Base-by-base conservation (phyloP, 2,888 invertebrate species). In the Nasonia oneida region DNA sequence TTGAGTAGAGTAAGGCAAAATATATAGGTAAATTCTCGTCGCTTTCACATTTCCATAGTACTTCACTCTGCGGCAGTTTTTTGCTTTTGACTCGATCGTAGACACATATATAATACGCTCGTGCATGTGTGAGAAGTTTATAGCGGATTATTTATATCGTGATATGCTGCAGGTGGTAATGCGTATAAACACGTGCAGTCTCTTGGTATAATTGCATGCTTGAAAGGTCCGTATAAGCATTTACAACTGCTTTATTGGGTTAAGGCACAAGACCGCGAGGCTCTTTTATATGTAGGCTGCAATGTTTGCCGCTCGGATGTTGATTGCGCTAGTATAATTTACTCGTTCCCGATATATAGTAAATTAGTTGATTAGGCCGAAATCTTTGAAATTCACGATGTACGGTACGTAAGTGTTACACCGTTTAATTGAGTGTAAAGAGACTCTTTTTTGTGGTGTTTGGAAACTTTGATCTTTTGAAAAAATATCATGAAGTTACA, bases 321-420 rank as follows among this genome's bases (percentile, higher is more conserved):
- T 37, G 57, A 76, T 57, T 76, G 33, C 33, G n/a, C 61, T 29
- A 29, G 33, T 76, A 33, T 76, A 76, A 76, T 76, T 57, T 33
- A 76, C 37, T 57, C 10, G 76, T 76, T 57, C 53, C 57, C 33
- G 15, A 61, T 61, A 33, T 61, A 33, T 61, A 33, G 37, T 37
- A 39, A 50, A 61, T 77, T 61, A 77, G 57, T 77, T 61, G 2
- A n/a, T 73, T n/a, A 12, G 10, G 14, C 23, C 42, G n/a, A 42
- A 73, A 73, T 73, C 42, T 71, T 71, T n/a, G 67, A 29, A 67
- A 29, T 4, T 67, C 3, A 15, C n/a, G 6, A 61, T 61, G n/a
- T 1, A 61, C 47, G 47, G 57, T 61, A n/a, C 0, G 10, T 47
- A 47, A 47, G 47, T 53, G 18, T 53, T 53, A 5, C 18, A 18